Conservation (phyloP, 1,140 invertebrate genomes). For the Drosophila cardini region DNA sequence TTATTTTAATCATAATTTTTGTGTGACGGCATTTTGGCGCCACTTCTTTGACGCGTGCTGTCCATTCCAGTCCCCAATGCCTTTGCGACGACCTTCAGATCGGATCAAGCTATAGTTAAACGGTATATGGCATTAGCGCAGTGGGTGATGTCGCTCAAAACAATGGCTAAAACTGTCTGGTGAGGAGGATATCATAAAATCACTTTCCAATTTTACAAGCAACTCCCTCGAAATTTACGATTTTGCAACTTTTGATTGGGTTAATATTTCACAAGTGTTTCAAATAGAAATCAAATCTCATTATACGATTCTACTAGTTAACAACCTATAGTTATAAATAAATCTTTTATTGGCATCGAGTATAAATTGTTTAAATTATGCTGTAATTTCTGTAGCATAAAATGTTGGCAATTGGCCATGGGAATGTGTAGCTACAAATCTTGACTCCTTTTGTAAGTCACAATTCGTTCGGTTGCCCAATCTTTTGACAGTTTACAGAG, state of each 20-base stretch:
- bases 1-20: constrained; percentile 56
- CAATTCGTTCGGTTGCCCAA: constrained; percentile 58
- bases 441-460: constrained; percentile 35
- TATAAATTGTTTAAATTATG: background rate
- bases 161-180: constrained; percentile 5
- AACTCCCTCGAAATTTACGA: background rate
- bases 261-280: background rate
- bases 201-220: constrained; percentile 18
- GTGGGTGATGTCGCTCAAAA: constrained; percentile 27
- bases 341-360: too few species aligned
- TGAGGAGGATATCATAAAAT: constrained; percentile 17
- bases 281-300: background rate
- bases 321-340: too few species aligned
- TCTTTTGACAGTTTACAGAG: constrained; percentile 65
- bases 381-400: background rate
- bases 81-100: constrained; percentile 17
- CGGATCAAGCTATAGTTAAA: constrained; percentile 1
- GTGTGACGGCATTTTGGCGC: constrained; percentile 67
- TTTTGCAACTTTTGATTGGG: background rate
- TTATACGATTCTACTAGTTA: too few species aligned
- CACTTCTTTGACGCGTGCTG: constrained; percentile 67
- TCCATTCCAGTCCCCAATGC: constrained; percentile 20
- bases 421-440: constrained; percentile 22
- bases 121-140: constrained; percentile 1
- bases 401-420: constrained; percentile 27